Evolutionary conservation across 1,140 invertebrate species (phyloP), one percentile per base, ranked within the genome.

Genomic region (Bombus terrestris): DNA sequence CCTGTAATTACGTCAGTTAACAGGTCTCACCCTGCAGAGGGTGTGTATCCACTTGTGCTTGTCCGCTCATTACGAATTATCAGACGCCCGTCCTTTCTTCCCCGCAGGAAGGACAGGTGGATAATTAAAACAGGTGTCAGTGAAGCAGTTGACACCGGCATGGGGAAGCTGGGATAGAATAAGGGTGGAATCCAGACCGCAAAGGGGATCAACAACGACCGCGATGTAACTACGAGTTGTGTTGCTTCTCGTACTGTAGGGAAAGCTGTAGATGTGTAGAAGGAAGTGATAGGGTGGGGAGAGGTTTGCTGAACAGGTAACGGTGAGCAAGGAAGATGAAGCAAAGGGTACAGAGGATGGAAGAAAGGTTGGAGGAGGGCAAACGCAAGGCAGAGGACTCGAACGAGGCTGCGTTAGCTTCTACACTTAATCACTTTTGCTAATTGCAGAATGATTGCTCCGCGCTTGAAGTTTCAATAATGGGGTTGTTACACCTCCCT

Each of bases 371-470:
- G 15, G n/a, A 32, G 32, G 47, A 75, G 47, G 28, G 53, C 32
- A 39, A 62, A 53, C 39, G 41, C 57, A 28, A 62, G 59, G 32
- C 64, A 66, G 64, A 62, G 75, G n/a, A 74, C 18, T 62, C 32
- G 37, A 53, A 62, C 71, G 57, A 59, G 71, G 84, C 81, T 66
- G 85, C 75, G 86, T 87, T 89, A 78, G 88, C 90, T 90, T 87
- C 88, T 82, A 86, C 91, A 92, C 92, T 93, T 93, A 93, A 93
- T 93, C 92, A 93, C 92, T 92, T 93, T 89, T 92, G 91, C 91
- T 93, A 93, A 93, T 93, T 93, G 92, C 91, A 91, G 89, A 93
- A 93, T 93, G 92, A 93, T 93, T 93, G 92, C 91, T 93, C 89
- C 86, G 86, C 87, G 91, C 91, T 90, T 92, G 90, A 93, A 93